Evolutionary conservation across 2,797 vertebrate genomes (phyloP), one percentile per base, ranked within the genome.

Genomic region (Adrianichthys oophorus): DNA sequence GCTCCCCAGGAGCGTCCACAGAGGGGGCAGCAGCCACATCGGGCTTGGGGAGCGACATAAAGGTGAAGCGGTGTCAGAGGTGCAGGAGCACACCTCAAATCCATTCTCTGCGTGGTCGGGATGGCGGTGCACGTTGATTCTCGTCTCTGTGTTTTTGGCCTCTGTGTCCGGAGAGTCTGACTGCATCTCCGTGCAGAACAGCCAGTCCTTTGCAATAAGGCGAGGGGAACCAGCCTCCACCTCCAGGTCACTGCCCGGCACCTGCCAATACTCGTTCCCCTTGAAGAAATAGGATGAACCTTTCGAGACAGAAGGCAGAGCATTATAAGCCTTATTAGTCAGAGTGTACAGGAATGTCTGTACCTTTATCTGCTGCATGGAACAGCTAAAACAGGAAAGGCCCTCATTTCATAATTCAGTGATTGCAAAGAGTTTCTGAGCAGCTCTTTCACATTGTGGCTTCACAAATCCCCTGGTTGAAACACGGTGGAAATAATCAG

Each of bases 241-340:
- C 70, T 96, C 94, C 92, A 94, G 91, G 61, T 93, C 91, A 0
- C 94, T 92, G 72, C 94, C 93, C 10, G 84, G 79, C 56, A 98
- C 93, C 14, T 15, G 29, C 18, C 44, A 42, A 40, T 99, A 99
- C 40, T 98, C 93, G 70, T 92, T 93, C 63, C 95, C 96, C 18
- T 93, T 95, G 85, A 99, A 99, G 88, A 99, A 98, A 80, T 99
- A 99, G 26, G 93, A 94, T 0, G 95, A 93, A 32, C 78, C 72
- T 80, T 61, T 24, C 3, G 53, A 50, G 56, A 55, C 18, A 57
- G 16, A 66, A 29, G 37, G 19, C 10, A 58, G 15, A 48, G 13
- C 2, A 16, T 12, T 4, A 42, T 42, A 14, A 21, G 45, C 45
- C 70, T 63, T 62, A 52, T n/a, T 45, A 46, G 54, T 37, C 40